These are phyloP conservation scores for Drosophila paucipuncta DNA, from an alignment of 2,888 invertebrate species.

Conservation along the genomic window DNA sequence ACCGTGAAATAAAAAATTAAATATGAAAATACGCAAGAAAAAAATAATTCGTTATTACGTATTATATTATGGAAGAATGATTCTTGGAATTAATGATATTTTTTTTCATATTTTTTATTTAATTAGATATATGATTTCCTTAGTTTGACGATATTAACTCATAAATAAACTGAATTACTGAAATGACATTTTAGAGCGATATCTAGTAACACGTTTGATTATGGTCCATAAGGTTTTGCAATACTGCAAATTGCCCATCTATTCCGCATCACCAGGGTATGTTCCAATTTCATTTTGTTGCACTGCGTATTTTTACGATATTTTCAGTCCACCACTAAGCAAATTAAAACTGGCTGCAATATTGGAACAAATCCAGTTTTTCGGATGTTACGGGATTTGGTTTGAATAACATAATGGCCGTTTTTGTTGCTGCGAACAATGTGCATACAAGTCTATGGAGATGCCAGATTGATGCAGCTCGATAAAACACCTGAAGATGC, in stretches of 20 bases:
- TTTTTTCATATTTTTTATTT: no score
- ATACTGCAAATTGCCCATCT: background rate
- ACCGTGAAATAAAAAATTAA: background rate
- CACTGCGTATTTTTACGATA: background rate
- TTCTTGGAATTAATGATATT: background rate
- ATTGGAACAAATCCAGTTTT: background rate
- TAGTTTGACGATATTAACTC: background rate
- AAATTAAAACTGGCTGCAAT: background rate
- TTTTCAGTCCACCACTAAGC: background rate
- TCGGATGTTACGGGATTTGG: background rate
- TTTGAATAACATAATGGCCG: no score
- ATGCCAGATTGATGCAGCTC: background rate
- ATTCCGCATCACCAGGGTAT: background rate
- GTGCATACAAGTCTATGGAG: background rate
- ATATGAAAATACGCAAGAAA: background rate
- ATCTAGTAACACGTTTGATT: background rate
- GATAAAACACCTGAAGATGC: background rate
- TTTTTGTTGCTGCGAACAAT: background rate
- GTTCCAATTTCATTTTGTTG: background rate
- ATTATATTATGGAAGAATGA: background rate
- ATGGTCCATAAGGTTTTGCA: background rate
- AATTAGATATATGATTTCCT: background rate
- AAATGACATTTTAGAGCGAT: background rate
- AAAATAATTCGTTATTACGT: background rate
- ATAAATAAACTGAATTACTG: background rate